phyloP scores from a whole-genome alignment of 2,888 invertebrate genomes.

The Tolmerus cingulatus region DNA sequence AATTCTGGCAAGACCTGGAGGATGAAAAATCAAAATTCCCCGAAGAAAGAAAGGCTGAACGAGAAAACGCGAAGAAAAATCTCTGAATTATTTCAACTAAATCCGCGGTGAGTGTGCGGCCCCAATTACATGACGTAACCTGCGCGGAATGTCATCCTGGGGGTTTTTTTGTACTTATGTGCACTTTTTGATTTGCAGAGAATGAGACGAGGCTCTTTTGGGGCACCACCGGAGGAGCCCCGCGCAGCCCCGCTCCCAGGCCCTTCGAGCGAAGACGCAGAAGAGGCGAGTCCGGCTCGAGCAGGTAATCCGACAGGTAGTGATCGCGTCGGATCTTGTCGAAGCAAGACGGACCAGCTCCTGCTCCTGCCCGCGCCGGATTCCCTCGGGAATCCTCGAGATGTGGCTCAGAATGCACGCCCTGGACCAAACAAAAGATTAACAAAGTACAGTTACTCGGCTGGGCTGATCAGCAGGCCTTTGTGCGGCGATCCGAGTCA shows the following conservation, averaged over 20 bases:
- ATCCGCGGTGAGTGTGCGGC: not conserved
- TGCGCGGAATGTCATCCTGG: not conserved
- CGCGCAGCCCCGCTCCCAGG: not conserved
- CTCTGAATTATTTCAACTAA: not conserved
- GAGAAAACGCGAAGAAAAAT: not conserved
- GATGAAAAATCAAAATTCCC: not conserved
- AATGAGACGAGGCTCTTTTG: not conserved
- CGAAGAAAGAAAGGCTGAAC: not conserved
- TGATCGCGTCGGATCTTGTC: constrained; percentile 28
- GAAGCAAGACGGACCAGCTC: not conserved
- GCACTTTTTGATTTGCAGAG: not conserved
- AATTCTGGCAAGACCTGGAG: not conserved
- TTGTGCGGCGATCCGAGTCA: not conserved
- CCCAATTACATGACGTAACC: constrained; percentile 24
- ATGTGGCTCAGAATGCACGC: not conserved
- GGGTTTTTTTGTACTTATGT: not conserved
- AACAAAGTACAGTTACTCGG: constrained; percentile 33
- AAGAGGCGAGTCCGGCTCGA: not conserved
- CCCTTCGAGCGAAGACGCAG: not conserved
- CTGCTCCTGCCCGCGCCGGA: not conserved
- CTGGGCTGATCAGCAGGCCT: not conserved
- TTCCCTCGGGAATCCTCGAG: not conserved
- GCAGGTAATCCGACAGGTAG: constrained; percentile 24
- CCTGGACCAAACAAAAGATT: constrained; percentile 31
- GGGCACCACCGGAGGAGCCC: not conserved